phyloP scores from a whole-genome alignment of 1,140 invertebrate species.

The Euglossa dilemma region DNA sequence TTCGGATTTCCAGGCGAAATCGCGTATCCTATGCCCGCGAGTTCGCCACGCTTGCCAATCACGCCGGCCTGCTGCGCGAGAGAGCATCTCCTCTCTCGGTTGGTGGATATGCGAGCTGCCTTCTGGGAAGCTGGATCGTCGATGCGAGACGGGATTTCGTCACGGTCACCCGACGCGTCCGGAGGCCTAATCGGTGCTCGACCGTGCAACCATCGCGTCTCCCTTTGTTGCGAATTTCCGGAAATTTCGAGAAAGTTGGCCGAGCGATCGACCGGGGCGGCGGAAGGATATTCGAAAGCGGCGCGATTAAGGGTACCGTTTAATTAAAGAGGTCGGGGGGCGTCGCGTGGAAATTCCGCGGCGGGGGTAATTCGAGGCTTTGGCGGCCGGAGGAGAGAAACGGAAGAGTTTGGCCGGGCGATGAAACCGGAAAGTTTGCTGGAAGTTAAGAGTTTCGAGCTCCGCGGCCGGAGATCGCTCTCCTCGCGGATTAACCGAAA shows the following conservation, averaged over 20 bases:
- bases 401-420: constrained; percentile 4
- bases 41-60: constrained; percentile 27
- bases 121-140: not conserved
- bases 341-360: constrained; percentile 39
- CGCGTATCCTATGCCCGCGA: not conserved
- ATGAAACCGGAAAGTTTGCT: constrained; percentile 41
- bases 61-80: too few relatives aligned
- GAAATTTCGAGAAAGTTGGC: not conserved
- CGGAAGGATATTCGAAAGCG: not conserved
- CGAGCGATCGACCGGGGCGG: not conserved
- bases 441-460: constrained; percentile 37
- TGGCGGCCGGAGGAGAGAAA: constrained; percentile 2
- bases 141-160: not conserved
- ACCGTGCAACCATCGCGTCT: constrained; percentile 2
- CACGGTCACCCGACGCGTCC: not conserved
- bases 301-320: constrained; percentile 16
- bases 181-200: constrained; percentile 11
- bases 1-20: constrained; percentile 16
- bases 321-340: constrained; percentile 27
- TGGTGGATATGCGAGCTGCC: not conserved
- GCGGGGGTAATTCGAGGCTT: constrained; percentile 34
- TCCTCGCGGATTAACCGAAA: constrained; percentile 45
- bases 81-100: too few relatives aligned
- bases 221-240: not conserved
- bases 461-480: constrained; percentile 25